Evolutionary conservation across 2,888 invertebrate genomes (phyloP).

Genomic region (Cybosia mesomella): DNA sequence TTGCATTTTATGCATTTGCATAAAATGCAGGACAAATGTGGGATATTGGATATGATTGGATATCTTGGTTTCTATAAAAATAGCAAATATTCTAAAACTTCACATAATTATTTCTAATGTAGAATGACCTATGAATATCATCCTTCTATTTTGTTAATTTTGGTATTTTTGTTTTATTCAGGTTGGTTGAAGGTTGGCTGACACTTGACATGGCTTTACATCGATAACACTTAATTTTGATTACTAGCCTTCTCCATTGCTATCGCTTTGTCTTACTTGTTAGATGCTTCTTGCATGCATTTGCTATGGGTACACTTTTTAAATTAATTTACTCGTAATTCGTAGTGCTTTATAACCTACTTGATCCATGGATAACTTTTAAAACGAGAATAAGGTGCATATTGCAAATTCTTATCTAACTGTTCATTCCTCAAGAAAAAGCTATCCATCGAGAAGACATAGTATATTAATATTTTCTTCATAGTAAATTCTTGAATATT

Average conservation of each 20-base stretch:
- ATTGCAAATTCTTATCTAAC: not conserved
- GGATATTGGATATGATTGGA: no score
- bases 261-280: constrained; percentile 2
- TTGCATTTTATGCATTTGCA: no score
- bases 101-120: not conserved
- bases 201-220: constrained; percentile 31
- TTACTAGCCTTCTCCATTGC: not conserved
- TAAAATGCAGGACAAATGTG: no score
- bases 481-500: not conserved
- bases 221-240: constrained; percentile 18
- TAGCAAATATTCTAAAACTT: no score
- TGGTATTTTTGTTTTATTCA: constrained; percentile 40
- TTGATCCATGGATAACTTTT: not conserved
- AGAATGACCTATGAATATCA: not conserved
- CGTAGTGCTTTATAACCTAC: not conserved
- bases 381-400: not conserved
- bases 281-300: constrained; percentile 25
- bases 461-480: no score
- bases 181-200: constrained; percentile 46
- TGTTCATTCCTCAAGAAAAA: no score
- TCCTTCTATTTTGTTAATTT: constrained; percentile 19
- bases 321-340: not conserved
- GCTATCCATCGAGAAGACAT: no score
- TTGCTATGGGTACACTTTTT: not conserved
- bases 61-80: no score